phyloP scores from a whole-genome alignment of 2,888 invertebrate species.

The Apantesis nais region DNA sequence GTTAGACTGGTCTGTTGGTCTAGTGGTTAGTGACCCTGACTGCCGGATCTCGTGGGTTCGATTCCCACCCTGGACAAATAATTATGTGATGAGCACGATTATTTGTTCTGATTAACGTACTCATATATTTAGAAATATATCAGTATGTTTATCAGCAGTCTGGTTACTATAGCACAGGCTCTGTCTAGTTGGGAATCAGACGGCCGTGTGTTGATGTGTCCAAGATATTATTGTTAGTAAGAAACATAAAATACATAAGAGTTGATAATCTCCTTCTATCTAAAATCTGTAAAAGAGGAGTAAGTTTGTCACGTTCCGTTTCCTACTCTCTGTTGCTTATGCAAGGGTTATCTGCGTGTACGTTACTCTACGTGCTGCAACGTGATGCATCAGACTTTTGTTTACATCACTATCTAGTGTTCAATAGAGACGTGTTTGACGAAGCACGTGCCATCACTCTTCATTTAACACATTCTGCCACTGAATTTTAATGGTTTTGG shows the following conservation, averaged over 20 bases:
- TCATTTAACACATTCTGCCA: slow-evolving; percentile 2
- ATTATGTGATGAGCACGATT: too few species aligned
- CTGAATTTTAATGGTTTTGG: not conserved
- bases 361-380: not conserved
- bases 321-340: not conserved
- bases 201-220: too few species aligned
- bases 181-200: too few species aligned
- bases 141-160: too few species aligned
- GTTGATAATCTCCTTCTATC: not conserved
- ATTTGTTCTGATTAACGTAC: too few species aligned
- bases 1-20: too few species aligned
- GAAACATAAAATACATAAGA: not conserved
- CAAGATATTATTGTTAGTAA: not conserved
- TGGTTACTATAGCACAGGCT: too few species aligned
- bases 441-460: not conserved
- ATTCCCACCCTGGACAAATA: too few species aligned
- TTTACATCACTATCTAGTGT: not conserved
- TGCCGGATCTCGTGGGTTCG: too few species aligned
- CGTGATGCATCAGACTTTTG: not conserved
- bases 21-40: too few species aligned
- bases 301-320: not conserved
- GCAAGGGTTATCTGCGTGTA: not conserved
- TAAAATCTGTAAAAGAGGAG: not conserved
- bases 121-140: too few species aligned
- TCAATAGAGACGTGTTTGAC: not conserved